phyloP scores from a whole-genome alignment of 1,140 invertebrate genomes.

The Philotrypesis tridentata region DNA sequence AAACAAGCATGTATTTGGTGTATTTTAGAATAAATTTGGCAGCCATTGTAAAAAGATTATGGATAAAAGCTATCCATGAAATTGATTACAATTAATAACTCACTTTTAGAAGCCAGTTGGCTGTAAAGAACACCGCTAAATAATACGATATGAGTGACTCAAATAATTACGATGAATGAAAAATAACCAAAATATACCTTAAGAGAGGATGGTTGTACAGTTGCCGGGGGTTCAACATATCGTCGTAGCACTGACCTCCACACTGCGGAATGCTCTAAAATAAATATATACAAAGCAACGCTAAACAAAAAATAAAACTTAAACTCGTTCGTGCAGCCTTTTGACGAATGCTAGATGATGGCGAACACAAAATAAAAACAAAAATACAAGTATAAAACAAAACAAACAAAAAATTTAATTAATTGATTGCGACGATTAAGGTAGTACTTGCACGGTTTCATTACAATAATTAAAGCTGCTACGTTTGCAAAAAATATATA shows the following conservation, averaged over 20 bases:
- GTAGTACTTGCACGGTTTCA: constrained; percentile 25
- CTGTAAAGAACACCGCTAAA: neutral
- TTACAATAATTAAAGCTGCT: neutral
- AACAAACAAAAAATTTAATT: constrained; percentile 11
- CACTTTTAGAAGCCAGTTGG: constrained; percentile 6
- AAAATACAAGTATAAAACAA: too few species aligned
- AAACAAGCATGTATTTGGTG: neutral
- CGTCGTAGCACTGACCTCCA: constrained; percentile 72
- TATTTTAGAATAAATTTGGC: neutral
- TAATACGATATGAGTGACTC: constrained; percentile 3
- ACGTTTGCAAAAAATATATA: neutral
- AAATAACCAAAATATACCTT: constrained; percentile 62
- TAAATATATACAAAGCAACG: constrained; percentile 68
- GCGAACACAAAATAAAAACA: constrained; percentile 32
- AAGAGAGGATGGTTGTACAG: constrained; percentile 45
- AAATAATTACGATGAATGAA: constrained; percentile 48
- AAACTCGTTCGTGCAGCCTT: constrained; percentile 33
- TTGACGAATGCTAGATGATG: constrained; percentile 31
- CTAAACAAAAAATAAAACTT: constrained; percentile 49
- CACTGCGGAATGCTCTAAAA: constrained; percentile 72
- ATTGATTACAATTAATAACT: constrained; percentile 17
- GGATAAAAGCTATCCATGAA: constrained; percentile 26
- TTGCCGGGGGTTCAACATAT: constrained; percentile 65
- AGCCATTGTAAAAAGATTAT: neutral
- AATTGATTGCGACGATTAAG: neutral